phyloP scores from a whole-genome alignment of 2,888 invertebrate genomes.

The Lordiphosa andalusiaca region DNA sequence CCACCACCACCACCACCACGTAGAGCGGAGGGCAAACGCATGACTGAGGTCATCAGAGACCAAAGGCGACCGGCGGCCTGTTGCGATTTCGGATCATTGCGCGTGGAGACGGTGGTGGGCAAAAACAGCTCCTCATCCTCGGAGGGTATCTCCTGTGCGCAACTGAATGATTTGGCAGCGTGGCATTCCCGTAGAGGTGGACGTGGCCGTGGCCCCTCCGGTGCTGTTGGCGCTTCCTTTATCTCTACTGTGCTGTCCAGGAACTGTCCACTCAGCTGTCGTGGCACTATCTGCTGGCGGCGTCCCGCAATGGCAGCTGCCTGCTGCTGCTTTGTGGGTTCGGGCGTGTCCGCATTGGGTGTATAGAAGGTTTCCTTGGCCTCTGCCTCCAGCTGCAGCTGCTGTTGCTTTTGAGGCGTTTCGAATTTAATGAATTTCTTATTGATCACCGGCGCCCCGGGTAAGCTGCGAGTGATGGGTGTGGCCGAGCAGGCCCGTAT shows the following conservation, averaged over 20 bases:
- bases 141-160: conserved; percentile 48
- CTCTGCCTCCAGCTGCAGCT: background rate
- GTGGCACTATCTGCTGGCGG: conserved; percentile 39
- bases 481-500: conserved; percentile 66
- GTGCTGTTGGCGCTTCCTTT: conserved; percentile 12
- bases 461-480: conserved; percentile 73
- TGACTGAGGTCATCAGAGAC: conserved; percentile 73
- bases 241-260: conserved; percentile 5
- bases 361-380: conserved; percentile 58
- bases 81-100: conserved; percentile 45
- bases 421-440: conserved; percentile 78
- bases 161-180: conserved; percentile 34
- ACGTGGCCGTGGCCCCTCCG: conserved; percentile 40
- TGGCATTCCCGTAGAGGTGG: conserved; percentile 53
- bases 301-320: conserved; percentile 21
- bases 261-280: conserved; percentile 55
- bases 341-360: conserved; percentile 46
- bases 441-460: conserved; percentile 56
- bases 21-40: conserved; percentile 65
- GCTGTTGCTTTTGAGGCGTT: conserved; percentile 59
- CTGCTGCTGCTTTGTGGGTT: conserved; percentile 22
- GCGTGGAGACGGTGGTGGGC: conserved; percentile 51
- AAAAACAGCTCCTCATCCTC: conserved; percentile 53
- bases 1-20: conserved; percentile 16
- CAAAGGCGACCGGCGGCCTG: conserved; percentile 49